These are phyloP conservation scores for Trachelus troglodyta DNA, from an alignment of 2,888 invertebrate species.

Conservation along the genomic window DNA sequence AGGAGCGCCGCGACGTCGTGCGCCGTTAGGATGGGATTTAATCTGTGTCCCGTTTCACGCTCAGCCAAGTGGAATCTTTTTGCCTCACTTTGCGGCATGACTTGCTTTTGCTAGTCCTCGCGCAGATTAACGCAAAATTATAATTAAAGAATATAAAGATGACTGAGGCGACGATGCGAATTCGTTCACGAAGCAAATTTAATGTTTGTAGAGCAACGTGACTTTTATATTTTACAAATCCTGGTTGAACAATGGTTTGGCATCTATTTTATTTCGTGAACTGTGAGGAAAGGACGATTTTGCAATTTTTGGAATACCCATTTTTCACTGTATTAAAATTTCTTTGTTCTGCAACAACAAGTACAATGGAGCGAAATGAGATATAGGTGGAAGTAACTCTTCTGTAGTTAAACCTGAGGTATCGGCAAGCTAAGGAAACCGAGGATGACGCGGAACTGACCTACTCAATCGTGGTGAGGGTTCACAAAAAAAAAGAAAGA, in stretches of 20 bases:
- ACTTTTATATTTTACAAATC: neutral
- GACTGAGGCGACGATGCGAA: neutral
- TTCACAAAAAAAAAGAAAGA: neutral
- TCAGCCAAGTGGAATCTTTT: slow-evolving; percentile 69
- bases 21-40: slow-evolving; percentile 68
- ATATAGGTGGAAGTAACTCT: neutral
- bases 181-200: neutral
- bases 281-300: neutral
- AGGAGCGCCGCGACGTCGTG: slow-evolving; percentile 55
- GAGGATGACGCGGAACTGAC: neutral
- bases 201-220: neutral
- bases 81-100: slow-evolving; percentile 65
- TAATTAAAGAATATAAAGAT: slow-evolving; percentile 64
- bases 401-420: neutral
- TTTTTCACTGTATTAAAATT: neutral
- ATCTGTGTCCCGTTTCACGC: slow-evolving; percentile 71
- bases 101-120: slow-evolving; percentile 65
- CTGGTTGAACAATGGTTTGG: neutral
- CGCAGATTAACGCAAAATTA: slow-evolving; percentile 69
- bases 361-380: neutral
- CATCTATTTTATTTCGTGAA: neutral
- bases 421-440: neutral
- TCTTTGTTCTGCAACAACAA: neutral
- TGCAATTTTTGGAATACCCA: neutral
- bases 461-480: neutral